Base-by-base conservation (phyloP, 2,888 invertebrate genomes). In the Parasteatoda lunata region DNA sequence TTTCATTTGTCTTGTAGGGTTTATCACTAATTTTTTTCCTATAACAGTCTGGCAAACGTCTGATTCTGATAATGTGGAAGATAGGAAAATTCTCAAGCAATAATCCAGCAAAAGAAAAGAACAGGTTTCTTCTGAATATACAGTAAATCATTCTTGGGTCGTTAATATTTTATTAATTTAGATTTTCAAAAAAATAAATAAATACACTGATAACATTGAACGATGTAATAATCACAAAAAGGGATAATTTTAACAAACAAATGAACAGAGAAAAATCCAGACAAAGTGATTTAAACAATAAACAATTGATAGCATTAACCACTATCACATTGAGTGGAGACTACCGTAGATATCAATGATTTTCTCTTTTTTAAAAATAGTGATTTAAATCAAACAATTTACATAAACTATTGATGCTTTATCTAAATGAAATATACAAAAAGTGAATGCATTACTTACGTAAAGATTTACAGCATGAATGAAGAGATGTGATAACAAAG, bases 401-500 rank as follows among this genome's bases (percentile, higher is more conserved):
- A 59, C 13, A n/a, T 59, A 13, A 11, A 11, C 64, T n/a, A 59
- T 13, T 13, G 13, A 5, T n/a, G 4, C 4, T n/a, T 68, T 15
- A 30, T 68, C 13, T 9, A 68, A 64, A 47, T 9, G 9, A 64
- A 45, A 30, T n/a, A 45, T 75, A 15, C 5, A 9, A 5, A 30
- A 51, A 65, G n/a, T 30, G 8, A 49, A 68, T 68, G 11, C 54
- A 69, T 52, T 52, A 71, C 85, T 86, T 77, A 86, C 85, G 80
- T 86, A 86, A 13, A 86, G 79, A 79, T 80, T 77, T 52, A 80
- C 85, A 13, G 85, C 85, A 80, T 86, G 80, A 47, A 86, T 76
- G 72, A 86, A 86, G 7, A 86, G 68, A 48, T 86, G 76, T 4
- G 85, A 86, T 47, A 86, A 30, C 70, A 86, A 72, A 54, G 85